Conservation (phyloP, 2,888 invertebrate genomes). For the Ametastegia equiseti region DNA sequence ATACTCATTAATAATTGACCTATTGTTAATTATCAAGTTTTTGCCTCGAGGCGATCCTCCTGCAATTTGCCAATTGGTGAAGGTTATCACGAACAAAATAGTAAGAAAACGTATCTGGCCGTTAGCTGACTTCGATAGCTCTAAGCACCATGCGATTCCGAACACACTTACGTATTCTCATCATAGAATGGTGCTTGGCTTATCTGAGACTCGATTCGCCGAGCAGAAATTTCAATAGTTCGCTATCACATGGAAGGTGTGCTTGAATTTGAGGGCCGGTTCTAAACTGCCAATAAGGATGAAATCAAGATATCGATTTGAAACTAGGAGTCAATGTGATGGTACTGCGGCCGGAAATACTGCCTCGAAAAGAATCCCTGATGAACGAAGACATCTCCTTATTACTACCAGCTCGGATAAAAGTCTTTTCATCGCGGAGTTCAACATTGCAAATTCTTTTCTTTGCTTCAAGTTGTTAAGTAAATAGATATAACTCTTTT, state of each 20-base stretch:
- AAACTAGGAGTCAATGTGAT: background rate
- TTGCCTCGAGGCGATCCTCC: too few species aligned
- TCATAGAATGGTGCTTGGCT: background rate
- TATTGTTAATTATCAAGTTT: too few species aligned
- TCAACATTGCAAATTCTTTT: too few species aligned
- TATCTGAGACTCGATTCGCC: background rate
- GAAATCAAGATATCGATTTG: conserved; percentile 12
- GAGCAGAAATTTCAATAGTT: conserved; percentile 12
- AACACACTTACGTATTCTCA: conserved; percentile 23
- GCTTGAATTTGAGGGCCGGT: background rate
- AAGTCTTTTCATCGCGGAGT: background rate
- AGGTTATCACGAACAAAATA: background rate
- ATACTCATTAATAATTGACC: too few species aligned
- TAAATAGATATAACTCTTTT: background rate
- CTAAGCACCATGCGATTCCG: background rate
- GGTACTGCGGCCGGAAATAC: background rate
- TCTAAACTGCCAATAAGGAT: background rate
- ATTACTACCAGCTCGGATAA: background rate
- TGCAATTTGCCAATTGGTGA: background rate
- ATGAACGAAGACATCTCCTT: background rate
- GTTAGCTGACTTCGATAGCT: background rate
- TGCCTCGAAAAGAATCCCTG: background rate
- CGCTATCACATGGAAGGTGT: background rate
- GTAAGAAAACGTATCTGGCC: background rate
- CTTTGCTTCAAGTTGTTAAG: too few species aligned